Percentiles rank a stretch among this genome's conserved stretches.
phyloP scores from a whole-genome alignment of 2,888 invertebrate genomes.

The Caenorhabditis sinica region DNA sequence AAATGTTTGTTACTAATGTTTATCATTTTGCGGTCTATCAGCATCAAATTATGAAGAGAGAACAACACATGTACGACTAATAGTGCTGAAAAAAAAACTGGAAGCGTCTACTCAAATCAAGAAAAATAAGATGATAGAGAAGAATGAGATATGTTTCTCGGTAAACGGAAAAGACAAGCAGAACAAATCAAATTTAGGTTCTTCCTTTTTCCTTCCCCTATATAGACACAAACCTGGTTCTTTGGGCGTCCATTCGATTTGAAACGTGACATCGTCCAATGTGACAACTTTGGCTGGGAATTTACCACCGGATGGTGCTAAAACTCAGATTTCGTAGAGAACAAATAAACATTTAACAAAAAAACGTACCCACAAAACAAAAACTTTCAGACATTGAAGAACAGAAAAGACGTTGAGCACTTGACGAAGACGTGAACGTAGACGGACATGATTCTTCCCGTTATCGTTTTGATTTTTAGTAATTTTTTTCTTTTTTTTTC shows the following conservation, averaged over 20 bases:
- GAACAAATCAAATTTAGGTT: slow-evolving; percentile 50
- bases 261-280: slow-evolving; percentile 83
- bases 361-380: slow-evolving; percentile 44
- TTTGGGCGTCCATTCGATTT: slow-evolving; percentile 86
- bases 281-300: slow-evolving; percentile 83
- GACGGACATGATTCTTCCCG: neutral
- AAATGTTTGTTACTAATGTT: slow-evolving; percentile 24
- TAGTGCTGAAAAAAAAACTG: neutral
- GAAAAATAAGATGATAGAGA: slow-evolving; percentile 1
- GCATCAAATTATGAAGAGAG: neutral
- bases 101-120: neutral
- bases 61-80: neutral
- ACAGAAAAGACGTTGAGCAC: slow-evolving; percentile 22
- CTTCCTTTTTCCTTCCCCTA: slow-evolving; percentile 1
- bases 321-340: slow-evolving; percentile 55
- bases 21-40: neutral
- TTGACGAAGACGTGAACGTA: slow-evolving; percentile 21
- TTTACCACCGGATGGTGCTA: slow-evolving; percentile 84
- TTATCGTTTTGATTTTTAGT: slow-evolving; percentile 13
- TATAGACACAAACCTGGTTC: slow-evolving; percentile 85
- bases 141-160: neutral
- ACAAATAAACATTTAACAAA: slow-evolving; percentile 26
- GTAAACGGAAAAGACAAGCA: slow-evolving; percentile 6
- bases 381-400: slow-evolving; percentile 31
- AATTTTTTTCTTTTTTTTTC: slow-evolving; percentile 8